phyloP scores from a whole-genome alignment of 2,797 vertebrate genomes.

The Menidia menidia region DNA sequence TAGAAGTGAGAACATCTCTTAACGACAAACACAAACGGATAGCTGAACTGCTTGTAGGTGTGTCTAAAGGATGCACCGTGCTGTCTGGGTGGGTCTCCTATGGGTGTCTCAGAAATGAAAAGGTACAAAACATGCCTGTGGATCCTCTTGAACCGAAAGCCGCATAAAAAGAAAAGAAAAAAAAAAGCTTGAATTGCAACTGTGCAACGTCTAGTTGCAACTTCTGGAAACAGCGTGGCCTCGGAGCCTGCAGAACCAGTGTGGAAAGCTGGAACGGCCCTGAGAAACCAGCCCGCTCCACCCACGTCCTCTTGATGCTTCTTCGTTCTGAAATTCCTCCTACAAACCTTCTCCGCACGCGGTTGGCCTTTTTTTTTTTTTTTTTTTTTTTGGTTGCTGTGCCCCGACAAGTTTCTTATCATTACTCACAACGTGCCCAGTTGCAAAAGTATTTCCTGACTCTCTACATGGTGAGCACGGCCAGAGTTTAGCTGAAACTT shows the following conservation, averaged over 20 bases:
- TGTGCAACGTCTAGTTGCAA: too few relatives aligned
- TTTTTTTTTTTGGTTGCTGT: not conserved
- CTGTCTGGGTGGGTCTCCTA: not conserved
- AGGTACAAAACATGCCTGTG: not conserved
- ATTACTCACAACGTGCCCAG: conserved; percentile 5
- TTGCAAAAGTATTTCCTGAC: not conserved
- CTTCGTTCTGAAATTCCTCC: conserved; percentile 7
- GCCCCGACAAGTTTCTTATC: not conserved
- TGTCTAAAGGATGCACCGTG: not conserved
- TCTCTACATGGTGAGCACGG: conserved; percentile 11
- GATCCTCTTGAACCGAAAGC: not conserved
- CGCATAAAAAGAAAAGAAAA: not conserved
- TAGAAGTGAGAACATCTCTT: not conserved
- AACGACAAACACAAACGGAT: not conserved
- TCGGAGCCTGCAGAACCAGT: conserved; percentile 31
- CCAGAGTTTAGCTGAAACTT: conserved; percentile 2
- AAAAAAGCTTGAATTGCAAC: too few relatives aligned
- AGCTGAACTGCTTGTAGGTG: not conserved
- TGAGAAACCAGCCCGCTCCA: conserved; percentile 53
- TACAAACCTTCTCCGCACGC: not conserved
- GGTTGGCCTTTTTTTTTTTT: not conserved
- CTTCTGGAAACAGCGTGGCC: conserved; percentile 32
- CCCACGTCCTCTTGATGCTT: conserved; percentile 35
- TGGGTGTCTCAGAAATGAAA: not conserved
- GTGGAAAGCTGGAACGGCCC: conserved; percentile 28